A percentile compares a stretch with the other conserved stretches of the same genome.
phyloP scores from a whole-genome alignment of 1,140 invertebrate species.

The Araneus ventricosus region DNA sequence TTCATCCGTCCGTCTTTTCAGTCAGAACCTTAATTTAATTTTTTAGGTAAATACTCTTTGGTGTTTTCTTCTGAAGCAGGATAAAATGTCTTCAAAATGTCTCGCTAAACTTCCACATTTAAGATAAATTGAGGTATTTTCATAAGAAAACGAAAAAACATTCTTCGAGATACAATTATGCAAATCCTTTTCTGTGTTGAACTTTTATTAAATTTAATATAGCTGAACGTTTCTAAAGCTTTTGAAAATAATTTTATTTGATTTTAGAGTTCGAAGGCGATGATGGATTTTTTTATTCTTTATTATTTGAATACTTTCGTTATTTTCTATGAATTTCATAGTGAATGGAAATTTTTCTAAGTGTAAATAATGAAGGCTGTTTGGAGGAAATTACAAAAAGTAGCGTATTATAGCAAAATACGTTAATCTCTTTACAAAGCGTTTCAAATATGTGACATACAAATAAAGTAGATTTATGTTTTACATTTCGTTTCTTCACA shows the following conservation, averaged over 20 bases:
- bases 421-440: background rate
- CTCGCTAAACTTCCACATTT: background rate
- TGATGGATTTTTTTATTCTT: background rate
- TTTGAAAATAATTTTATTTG: conserved; percentile 34
- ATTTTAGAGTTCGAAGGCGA: background rate
- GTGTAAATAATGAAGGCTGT: background rate
- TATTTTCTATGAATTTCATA: background rate
- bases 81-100: background rate
- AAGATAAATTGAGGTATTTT: background rate
- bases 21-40: background rate
- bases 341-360: background rate
- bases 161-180: conserved; percentile 48
- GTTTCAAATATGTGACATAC: background rate
- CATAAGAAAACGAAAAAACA: conserved; percentile 4
- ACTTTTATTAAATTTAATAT: conserved; percentile 31
- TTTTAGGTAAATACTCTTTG: background rate
- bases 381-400: background rate
- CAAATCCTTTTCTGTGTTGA: conserved; percentile 27
- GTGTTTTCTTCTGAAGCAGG: background rate
- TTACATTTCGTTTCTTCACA: no score
- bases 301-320: background rate
- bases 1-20: background rate
- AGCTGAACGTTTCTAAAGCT: background rate
- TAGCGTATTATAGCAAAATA: no score
- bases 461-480: background rate